These are phyloP conservation scores for Onychomys leucogaster DNA, from an alignment of 2,797 vertebrate species.

Conservation along the genomic window DNA sequence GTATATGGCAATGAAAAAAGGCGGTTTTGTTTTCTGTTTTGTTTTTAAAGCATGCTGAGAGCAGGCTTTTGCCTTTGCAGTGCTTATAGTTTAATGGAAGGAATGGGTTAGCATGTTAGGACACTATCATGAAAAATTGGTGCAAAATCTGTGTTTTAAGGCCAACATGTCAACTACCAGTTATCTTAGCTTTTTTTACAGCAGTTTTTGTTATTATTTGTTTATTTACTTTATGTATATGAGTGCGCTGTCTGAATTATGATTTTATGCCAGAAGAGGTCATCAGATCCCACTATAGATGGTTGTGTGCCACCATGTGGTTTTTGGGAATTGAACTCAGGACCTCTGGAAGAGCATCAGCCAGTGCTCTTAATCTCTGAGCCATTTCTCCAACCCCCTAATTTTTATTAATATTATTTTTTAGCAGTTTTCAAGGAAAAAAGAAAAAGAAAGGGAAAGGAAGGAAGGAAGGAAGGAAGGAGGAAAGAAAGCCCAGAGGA, in stretches of 20 bases:
- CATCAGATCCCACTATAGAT: not conserved
- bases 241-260: not conserved
- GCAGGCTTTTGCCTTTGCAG: not conserved
- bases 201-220: not conserved
- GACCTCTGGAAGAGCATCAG: not conserved
- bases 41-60: not conserved
- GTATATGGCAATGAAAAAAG: not conserved
- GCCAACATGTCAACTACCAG: not conserved
- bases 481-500: not conserved
- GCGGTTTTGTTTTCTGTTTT: not conserved
- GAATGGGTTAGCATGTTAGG: not conserved
- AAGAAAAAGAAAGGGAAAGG: too few relatives aligned
- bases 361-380: not conserved
- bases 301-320: not conserved
- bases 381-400: not conserved
- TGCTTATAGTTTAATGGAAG: slow-evolving; percentile 1
- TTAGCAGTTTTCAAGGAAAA: not conserved
- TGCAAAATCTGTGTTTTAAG: not conserved
- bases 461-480: not conserved
- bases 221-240: not conserved
- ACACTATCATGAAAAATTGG: not conserved
- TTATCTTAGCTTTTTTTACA: not conserved
- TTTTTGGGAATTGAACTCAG: not conserved
- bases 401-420: not conserved
- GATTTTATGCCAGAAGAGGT: not conserved